Percentiles rank a stretch among this genome's conserved stretches.
Evolutionary conservation across 2,888 invertebrate species (phyloP).

Genomic region (Drosophila pseudotakahashii): DNA sequence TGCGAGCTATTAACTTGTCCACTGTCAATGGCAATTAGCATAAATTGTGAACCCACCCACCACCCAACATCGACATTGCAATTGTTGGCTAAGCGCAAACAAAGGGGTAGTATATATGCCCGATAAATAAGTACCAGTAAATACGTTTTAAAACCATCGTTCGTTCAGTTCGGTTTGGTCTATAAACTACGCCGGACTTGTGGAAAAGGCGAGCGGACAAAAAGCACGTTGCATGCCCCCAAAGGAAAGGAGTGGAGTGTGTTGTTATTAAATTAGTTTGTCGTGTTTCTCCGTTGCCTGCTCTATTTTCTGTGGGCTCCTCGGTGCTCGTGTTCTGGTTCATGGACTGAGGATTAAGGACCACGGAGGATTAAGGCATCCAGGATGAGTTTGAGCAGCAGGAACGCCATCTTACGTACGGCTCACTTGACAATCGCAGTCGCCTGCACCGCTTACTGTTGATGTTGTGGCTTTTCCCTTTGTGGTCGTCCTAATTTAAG

Average conservation of each 20-base stretch:
- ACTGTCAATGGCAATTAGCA: conserved; percentile 70
- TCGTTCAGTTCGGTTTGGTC: conserved; percentile 63
- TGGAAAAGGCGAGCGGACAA: conserved; percentile 32
- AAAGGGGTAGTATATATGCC: conserved; percentile 19
- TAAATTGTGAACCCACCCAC: conserved; percentile 28
- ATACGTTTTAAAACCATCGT: conserved; percentile 65
- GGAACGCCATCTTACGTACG: conserved; percentile 65
- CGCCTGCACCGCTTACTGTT: conserved; percentile 42
- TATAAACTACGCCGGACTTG: conserved; percentile 54
- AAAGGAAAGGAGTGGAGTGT: conserved; percentile 7
- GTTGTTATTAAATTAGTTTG: conserved; percentile 49
- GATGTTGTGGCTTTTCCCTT: conserved; percentile 51
- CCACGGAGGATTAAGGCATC: conserved; percentile 1
- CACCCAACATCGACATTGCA: too few species aligned
- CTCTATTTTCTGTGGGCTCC: not conserved
- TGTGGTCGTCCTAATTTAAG: conserved; percentile 57
- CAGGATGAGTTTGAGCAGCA: conserved; percentile 64
- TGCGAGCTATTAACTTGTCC: conserved; percentile 68
- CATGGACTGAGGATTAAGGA: conserved; percentile 9
- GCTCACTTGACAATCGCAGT: conserved; percentile 40
- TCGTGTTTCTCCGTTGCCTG: conserved; percentile 28
- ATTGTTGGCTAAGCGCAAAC: conserved; percentile 25
- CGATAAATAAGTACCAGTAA: conserved; percentile 48
- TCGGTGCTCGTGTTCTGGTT: conserved; percentile 18
- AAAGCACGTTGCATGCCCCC: conserved; percentile 29